Conservation (phyloP, 2,888 invertebrate genomes). For the Leistus spinibarbis region DNA sequence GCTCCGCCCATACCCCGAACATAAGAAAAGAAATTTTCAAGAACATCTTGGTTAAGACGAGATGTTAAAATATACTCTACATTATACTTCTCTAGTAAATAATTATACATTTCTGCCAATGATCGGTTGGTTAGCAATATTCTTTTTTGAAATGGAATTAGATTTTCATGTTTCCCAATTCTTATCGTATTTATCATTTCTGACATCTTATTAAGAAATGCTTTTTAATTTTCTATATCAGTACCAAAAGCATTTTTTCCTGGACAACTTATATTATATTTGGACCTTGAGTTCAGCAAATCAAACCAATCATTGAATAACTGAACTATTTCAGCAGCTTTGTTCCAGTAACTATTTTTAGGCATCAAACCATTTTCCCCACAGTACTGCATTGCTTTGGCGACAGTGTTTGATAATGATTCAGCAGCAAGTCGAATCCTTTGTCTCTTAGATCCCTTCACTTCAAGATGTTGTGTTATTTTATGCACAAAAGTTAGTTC, state of each 20-base stretch:
- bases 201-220: slow-evolving; percentile 14
- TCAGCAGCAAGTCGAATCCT: too few relatives aligned
- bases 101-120: not conserved
- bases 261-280: slow-evolving; percentile 19
- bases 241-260: slow-evolving; percentile 32
- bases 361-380: too few relatives aligned
- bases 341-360: slow-evolving; percentile 24
- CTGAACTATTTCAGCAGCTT: not conserved
- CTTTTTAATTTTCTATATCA: slow-evolving; percentile 18
- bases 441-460: too few relatives aligned
- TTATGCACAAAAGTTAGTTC: too few relatives aligned
- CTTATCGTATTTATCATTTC: not conserved
- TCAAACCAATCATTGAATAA: slow-evolving; percentile 41
- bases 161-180: slow-evolving; percentile 28
- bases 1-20: slow-evolving; percentile 45
- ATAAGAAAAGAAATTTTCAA: slow-evolving; percentile 47
- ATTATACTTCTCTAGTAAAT: not conserved
- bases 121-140: slow-evolving; percentile 10
- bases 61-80: not conserved
- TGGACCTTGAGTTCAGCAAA: slow-evolving; percentile 28
- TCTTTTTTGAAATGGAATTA: slow-evolving; percentile 37
- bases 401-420: too few relatives aligned
- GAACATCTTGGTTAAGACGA: slow-evolving; percentile 40
- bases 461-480: too few relatives aligned
- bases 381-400: too few relatives aligned